Evolutionary conservation across 2,113 vertebrate genomes (phyloP), one percentile per base, ranked within the genome.

Genomic region (Menidia beryllina): DNA sequence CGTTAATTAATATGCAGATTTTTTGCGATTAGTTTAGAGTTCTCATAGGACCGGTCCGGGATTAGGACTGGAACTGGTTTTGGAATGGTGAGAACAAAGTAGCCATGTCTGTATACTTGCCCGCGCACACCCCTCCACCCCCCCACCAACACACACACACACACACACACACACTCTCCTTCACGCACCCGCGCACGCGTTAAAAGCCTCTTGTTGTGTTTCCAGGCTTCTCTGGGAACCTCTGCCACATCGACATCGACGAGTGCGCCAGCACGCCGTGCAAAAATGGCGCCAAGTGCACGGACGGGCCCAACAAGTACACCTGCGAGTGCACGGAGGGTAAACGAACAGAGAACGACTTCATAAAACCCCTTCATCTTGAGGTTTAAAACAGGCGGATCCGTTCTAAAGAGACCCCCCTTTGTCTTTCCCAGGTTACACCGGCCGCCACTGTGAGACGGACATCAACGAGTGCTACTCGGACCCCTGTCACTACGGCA

Each of bases 191-290:
- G 52, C 55, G 24, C 55, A 24, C 61, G 74, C 65, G 67, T 43
- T 72, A 79, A 81, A 41, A 57, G 67, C 59, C 61, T 38, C 47
- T 76, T 79, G 73, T 75, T 82, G 65, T 71, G 69, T 75, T 80
- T 81, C 0, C 86, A 99, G 97, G 97, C 80, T 99, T 98, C 88
- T 94, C 91, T 0, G 97, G 97, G 45, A 94, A 91, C 80, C 83
- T 94, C 41, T 99, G 97, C 88, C 96, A 97, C 83, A 91, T 95
- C 0, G 96, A 99, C 51, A 93, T 96, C 1, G 97, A 99, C 0
- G 97, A 99, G 84, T 99, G 97, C 0, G 96, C 97, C 61, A 98
- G 97, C 88, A 99, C 97, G 0, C 97, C 97, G 2, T 99, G 97
- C 89, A 93, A 93, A 91, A 98, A 99, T 0, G 97, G 96, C 0